phyloP scores from a whole-genome alignment of 2,888 invertebrate genomes.

The Nephrotoma flavescens region DNA sequence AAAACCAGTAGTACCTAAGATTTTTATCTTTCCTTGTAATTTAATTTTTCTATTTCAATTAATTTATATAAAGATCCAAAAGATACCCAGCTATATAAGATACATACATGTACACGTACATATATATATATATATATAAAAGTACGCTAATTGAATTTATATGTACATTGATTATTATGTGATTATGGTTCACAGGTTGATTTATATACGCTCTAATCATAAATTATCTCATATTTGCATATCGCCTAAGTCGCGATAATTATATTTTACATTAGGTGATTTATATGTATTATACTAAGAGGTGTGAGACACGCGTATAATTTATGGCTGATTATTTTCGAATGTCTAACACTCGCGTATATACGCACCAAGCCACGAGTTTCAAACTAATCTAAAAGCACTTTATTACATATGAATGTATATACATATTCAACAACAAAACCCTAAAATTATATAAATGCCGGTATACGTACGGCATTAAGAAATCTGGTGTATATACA shows the following conservation, averaged over 20 bases:
- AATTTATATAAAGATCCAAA: neutral
- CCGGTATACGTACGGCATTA: neutral
- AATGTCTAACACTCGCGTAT: neutral
- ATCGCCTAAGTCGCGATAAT: neutral
- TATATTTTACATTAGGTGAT: neutral
- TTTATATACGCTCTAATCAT: neutral
- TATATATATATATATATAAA: neutral
- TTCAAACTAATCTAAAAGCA: neutral
- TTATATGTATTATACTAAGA: neutral
- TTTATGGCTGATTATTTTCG: neutral
- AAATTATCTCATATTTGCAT: neutral
- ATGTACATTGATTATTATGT: neutral
- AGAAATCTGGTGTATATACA: neutral
- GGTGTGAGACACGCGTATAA: neutral
- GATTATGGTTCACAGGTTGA: neutral
- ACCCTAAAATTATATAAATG: neutral
- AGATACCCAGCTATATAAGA: neutral
- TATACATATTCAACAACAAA: neutral
- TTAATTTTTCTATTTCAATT: neutral
- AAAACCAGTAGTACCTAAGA: neutral
- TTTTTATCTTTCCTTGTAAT: neutral
- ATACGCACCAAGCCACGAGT: neutral
- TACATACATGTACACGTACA: neutral
- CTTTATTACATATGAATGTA: neutral
- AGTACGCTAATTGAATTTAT: neutral